These are phyloP conservation scores for Stenchaetothrips biformis DNA, from an alignment of 2,888 invertebrate species.

Conservation along the genomic window DNA sequence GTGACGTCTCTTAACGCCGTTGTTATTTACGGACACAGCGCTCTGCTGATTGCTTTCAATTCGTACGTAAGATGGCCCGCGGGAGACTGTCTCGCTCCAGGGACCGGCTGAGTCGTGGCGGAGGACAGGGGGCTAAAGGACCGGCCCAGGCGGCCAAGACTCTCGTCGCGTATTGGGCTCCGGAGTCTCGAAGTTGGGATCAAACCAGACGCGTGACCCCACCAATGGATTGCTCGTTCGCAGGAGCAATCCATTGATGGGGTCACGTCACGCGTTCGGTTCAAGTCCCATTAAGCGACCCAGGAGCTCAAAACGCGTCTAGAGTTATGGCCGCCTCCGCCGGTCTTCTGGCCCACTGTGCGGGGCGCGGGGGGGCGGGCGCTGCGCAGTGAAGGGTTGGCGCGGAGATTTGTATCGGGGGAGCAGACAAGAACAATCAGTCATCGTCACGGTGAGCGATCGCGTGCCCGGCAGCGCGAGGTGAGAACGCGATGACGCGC, in stretches of 20 bases:
- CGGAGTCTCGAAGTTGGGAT: no score
- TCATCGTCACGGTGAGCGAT: background rate
- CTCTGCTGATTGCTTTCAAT: background rate
- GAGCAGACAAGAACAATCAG: background rate
- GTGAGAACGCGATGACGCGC: background rate
- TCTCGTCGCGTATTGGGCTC: no score
- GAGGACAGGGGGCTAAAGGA: background rate
- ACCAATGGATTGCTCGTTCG: no score
- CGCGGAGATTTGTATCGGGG: background rate
- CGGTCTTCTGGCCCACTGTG: no score
- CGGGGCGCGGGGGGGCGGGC: background rate
- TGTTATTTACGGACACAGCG: background rate
- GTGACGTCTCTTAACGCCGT: background rate
- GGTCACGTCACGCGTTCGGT: no score
- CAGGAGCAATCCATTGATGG: no score
- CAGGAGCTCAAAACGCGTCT: no score
- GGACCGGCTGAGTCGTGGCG: background rate
- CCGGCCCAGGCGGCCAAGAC: no score
- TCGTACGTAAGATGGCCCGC: background rate
- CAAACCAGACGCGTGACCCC: no score
- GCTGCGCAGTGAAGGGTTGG: background rate
- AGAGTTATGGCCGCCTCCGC: no score
- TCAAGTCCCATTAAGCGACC: no score
- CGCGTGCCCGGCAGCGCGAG: background rate
- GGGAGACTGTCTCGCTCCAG: background rate